phyloP scores from a whole-genome alignment of 64 coral and sea anemone genomes.

The Porites lutea region DNA sequence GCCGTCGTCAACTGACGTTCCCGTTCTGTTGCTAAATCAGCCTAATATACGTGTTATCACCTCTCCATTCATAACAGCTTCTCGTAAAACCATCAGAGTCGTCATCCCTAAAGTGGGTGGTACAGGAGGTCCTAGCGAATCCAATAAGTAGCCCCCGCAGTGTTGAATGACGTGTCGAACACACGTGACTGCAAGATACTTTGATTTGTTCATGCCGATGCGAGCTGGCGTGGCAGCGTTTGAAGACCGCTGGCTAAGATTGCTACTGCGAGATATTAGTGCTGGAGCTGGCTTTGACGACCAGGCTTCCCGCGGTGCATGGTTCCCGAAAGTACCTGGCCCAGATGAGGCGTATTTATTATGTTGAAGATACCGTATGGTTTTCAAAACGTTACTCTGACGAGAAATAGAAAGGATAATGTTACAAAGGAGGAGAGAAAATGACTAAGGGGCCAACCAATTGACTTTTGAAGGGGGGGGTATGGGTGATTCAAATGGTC shows the following conservation, averaged over 20 bases:
- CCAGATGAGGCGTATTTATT: not conserved
- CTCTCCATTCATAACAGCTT: slow-evolving; percentile 75
- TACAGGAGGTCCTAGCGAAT: slow-evolving; percentile 66
- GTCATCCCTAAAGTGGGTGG: slow-evolving; percentile 26
- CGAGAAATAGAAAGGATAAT: not conserved
- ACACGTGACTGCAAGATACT: slow-evolving; percentile 59
- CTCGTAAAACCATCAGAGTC: slow-evolving; percentile 82
- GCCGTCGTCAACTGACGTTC: too few relatives aligned
- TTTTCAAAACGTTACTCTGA: slow-evolving; percentile 56
- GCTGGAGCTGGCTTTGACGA: slow-evolving; percentile 3
- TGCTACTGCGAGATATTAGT: slow-evolving; percentile 23
- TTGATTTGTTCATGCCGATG: slow-evolving; percentile 66
- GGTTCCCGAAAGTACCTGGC: not conserved
- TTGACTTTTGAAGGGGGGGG: too few relatives aligned
- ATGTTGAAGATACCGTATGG: slow-evolving; percentile 71
- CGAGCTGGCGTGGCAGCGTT: not conserved
- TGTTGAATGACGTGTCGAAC: slow-evolving; percentile 83
- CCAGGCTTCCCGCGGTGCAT: slow-evolving; percentile 45
- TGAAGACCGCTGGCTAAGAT: slow-evolving; percentile 45
- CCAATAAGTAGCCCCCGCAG: slow-evolving; percentile 80
- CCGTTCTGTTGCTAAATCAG: too few relatives aligned
- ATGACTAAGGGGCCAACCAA: not conserved
- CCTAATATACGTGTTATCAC: slow-evolving; percentile 22
- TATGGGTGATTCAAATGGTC: too few relatives aligned
- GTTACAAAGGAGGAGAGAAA: not conserved